These are phyloP conservation scores for Caenorhabditis auriculariae DNA, from an alignment of 2,888 invertebrate species.

Conservation along the genomic window DNA sequence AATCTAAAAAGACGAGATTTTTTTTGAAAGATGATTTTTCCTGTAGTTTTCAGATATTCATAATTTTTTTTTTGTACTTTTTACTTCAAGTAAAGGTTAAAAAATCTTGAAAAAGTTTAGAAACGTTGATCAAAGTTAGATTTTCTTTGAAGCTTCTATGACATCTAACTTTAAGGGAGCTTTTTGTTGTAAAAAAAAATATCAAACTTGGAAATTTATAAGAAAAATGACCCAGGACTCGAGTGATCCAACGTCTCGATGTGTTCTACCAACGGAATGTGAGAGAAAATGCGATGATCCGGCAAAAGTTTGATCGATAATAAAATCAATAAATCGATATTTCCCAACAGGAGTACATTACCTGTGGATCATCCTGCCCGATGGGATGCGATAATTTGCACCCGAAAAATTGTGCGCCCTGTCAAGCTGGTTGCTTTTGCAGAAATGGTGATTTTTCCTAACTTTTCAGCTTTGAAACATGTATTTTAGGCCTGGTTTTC, in stretches of 20 bases:
- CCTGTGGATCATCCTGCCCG: slow-evolving; percentile 55
- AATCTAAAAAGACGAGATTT: too few relatives aligned
- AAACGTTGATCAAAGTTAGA: too few relatives aligned
- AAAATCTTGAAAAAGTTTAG: too few relatives aligned
- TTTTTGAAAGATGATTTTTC: too few relatives aligned
- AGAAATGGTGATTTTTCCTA: slow-evolving; percentile 24
- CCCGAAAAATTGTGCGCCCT: slow-evolving; percentile 52
- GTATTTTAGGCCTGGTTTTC: slow-evolving; percentile 30
- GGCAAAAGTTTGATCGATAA: slow-evolving; percentile 11
- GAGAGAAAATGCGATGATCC: slow-evolving; percentile 39
- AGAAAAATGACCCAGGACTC: too few relatives aligned
- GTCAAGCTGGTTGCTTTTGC: slow-evolving; percentile 58
- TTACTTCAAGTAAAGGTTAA: too few relatives aligned
- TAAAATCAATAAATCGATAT: neutral
- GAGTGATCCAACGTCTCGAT: slow-evolving; percentile 36
- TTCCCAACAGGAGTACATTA: slow-evolving; percentile 37
- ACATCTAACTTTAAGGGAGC: too few relatives aligned
- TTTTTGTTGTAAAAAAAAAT: too few relatives aligned
- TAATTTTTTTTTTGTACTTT: too few relatives aligned
- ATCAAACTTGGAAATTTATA: too few relatives aligned
- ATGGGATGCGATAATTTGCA: slow-evolving; percentile 55
- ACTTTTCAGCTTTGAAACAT: neutral
- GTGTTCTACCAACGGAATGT: slow-evolving; percentile 52
- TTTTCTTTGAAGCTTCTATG: too few relatives aligned
- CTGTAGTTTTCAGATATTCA: too few relatives aligned